Conservation (phyloP, 2,797 vertebrate genomes). For the Spheniscus humboldti region DNA sequence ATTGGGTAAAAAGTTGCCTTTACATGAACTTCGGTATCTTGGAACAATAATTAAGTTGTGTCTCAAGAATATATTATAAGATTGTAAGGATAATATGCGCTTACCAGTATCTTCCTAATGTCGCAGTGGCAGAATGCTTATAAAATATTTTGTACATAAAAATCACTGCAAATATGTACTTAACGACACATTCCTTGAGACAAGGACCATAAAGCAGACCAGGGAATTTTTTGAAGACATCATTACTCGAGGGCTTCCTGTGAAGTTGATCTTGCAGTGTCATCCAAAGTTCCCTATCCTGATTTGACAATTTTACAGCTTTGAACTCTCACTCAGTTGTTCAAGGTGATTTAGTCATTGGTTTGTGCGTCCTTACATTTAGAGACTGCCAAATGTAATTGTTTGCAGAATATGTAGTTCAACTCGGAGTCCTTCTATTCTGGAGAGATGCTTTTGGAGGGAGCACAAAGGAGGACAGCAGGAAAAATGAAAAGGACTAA, state of each 20-base stretch:
- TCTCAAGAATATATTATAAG: neutral
- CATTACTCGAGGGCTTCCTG: slow-evolving; percentile 8
- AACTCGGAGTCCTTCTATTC: neutral
- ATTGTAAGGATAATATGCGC: neutral
- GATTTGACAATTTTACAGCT: slow-evolving; percentile 47
- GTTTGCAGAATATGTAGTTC: neutral
- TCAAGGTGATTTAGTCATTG: slow-evolving; percentile 59
- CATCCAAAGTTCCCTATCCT: slow-evolving; percentile 41
- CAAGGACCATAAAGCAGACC: neutral
- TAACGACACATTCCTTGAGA: neutral
- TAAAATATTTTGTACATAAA: neutral
- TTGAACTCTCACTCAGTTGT: slow-evolving; percentile 41
- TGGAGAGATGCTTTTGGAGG: neutral
- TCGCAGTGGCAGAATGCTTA: neutral
- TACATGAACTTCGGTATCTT: neutral
- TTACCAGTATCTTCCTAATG: neutral
- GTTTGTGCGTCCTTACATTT: neutral
- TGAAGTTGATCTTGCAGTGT: slow-evolving; percentile 48
- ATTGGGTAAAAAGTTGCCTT: neutral
- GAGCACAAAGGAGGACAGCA: neutral
- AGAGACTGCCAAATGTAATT: neutral
- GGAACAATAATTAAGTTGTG: neutral
- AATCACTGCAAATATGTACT: neutral
- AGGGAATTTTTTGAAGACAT: neutral
- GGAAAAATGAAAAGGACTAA: neutral